Evolutionary conservation across 2,888 invertebrate genomes (phyloP).

Genomic region (Cantharis rustica): DNA sequence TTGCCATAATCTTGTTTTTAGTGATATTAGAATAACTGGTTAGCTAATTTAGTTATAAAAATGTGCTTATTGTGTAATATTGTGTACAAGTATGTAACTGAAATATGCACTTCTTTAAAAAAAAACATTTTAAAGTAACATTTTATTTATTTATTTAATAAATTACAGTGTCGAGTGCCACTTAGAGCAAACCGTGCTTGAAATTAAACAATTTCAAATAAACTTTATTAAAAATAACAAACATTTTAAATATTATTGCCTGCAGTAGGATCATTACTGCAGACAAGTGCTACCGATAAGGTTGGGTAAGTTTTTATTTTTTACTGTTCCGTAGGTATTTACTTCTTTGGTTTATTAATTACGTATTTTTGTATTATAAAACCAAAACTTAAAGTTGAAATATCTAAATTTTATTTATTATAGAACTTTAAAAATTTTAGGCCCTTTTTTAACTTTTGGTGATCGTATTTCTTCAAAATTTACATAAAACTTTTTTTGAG

Average conservation of each 20-base stretch:
- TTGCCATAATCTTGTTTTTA: constrained; percentile 9
- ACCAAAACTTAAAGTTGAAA: too few species aligned
- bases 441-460: too few species aligned
- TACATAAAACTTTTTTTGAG: too few species aligned
- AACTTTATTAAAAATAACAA: not conserved
- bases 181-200: not conserved
- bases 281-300: not conserved
- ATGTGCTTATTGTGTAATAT: constrained; percentile 10
- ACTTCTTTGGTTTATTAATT: not conserved
- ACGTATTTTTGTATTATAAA: not conserved
- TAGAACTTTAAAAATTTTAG: too few species aligned
- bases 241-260: not conserved
- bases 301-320: not conserved
- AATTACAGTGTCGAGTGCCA: not conserved
- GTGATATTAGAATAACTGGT: constrained; percentile 8
- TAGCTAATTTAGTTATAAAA: constrained; percentile 9
- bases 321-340: not conserved
- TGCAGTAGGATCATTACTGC: not conserved
- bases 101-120: constrained; percentile 16
- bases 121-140: not conserved
- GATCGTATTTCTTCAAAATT: too few species aligned
- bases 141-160: constrained; percentile 8
- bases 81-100: constrained; percentile 3
- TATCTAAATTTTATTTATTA: too few species aligned
- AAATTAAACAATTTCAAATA: not conserved